phyloP scores from a whole-genome alignment of 2,888 invertebrate species.

The Aquatica leii region DNA sequence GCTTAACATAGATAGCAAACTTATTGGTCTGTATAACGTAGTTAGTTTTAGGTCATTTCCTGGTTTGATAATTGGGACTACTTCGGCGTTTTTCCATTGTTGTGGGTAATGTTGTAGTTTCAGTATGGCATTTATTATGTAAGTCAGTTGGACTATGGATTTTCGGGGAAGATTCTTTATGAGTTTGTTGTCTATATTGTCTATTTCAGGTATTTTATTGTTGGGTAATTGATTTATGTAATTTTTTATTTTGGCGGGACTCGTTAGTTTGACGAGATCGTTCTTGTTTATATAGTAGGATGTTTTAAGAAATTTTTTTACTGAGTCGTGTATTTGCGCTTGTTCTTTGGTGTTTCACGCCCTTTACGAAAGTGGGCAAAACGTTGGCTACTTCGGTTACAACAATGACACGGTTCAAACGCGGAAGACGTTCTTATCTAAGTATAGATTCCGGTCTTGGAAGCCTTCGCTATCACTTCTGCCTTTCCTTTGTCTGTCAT shows the following conservation, averaged over 20 bases:
- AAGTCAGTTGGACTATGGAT: neutral
- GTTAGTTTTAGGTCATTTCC: neutral
- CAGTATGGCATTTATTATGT: conserved; percentile 1
- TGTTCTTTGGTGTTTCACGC: too few relatives aligned
- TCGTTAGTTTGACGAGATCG: neutral
- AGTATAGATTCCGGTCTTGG: too few relatives aligned
- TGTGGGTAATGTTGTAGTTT: neutral
- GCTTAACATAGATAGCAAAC: conserved; percentile 23
- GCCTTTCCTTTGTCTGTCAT: too few relatives aligned
- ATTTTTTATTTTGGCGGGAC: neutral
- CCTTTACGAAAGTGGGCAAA: too few relatives aligned
- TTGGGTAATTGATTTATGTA: neutral
- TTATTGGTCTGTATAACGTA: conserved; percentile 38
- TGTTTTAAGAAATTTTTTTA: too few relatives aligned
- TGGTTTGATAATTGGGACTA: neutral
- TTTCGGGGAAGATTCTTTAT: neutral
- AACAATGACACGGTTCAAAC: too few relatives aligned
- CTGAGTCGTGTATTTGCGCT: too few relatives aligned
- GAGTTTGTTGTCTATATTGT: neutral
- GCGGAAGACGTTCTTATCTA: too few relatives aligned
- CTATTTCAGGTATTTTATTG: neutral
- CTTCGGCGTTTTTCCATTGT: neutral
- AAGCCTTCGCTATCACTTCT: too few relatives aligned
- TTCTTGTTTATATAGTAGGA: too few relatives aligned
- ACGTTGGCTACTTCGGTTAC: too few relatives aligned